A percentile compares a stretch with the other conserved stretches of the same genome.
Evolutionary conservation across 1,140 invertebrate species (phyloP).

Genomic region (Penaeus japonicus): DNA sequence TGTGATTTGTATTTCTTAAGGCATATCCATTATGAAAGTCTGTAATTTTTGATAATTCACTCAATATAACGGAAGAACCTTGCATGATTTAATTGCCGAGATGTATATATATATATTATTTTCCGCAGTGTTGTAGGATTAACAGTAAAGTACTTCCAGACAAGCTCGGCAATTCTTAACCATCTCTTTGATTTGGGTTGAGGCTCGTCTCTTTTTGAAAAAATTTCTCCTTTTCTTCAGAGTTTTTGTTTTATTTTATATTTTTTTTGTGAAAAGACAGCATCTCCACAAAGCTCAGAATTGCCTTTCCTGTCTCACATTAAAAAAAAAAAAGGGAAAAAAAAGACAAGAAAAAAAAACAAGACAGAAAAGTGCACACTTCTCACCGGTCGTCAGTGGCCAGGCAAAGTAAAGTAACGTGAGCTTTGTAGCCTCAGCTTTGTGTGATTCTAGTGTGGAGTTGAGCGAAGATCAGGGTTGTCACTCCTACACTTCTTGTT

Average conservation of each 20-base stretch:
- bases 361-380: constrained; percentile 10
- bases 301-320: too few species aligned
- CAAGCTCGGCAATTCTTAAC: constrained; percentile 38
- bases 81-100: constrained; percentile 48
- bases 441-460: constrained; percentile 45
- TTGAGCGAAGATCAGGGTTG: background rate
- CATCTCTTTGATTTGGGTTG: too few species aligned
- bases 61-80: constrained; percentile 55
- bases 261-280: too few species aligned
- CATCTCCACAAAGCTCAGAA: too few species aligned
- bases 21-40: constrained; percentile 58
- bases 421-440: constrained; percentile 19
- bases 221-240: too few species aligned
- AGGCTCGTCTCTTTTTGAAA: too few species aligned
- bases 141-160: constrained; percentile 13
- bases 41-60: constrained; percentile 53
- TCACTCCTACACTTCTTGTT: too few species aligned
- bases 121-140: constrained; percentile 34
- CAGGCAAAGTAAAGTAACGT: background rate
- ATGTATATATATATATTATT: background rate
- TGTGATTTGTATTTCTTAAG: constrained; percentile 57
- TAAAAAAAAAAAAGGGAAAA: too few species aligned
- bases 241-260: too few species aligned
- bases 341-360: background rate
- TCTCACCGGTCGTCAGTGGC: constrained; percentile 34